Base-by-base conservation (phyloP, 1,140 invertebrate species). In the Nasonia vitripennis region DNA sequence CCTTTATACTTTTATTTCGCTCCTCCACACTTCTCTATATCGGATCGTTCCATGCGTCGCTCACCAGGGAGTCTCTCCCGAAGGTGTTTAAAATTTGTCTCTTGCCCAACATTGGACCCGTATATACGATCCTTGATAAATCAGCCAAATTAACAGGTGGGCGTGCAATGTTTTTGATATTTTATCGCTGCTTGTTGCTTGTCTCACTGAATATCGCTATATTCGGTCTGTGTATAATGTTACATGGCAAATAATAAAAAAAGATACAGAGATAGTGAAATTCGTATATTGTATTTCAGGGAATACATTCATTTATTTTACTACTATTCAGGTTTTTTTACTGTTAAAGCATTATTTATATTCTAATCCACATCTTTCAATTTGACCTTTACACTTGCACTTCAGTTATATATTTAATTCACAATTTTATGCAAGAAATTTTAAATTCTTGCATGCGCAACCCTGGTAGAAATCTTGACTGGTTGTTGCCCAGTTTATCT, bases 11-110 rank as follows among this genome's bases (percentile, higher is more conserved):
- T 62, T 62, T 62, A 62, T 62, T 17, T 20, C 55, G 20, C n/a
- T 80, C 6, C 78, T 80, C 31, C 55, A 31, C 31, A 14, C 37
- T 62, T 62, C 7, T 62, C 7, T 62, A 62, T 62, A 62, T 62
- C 55, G 7, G 48, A 23, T 85, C 45, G 82, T 74, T 20, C 48
- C 17, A 74, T 77, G 48, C 48, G 27, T 71, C 27, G 37, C 55
- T 27, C 79, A 23, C 55, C 62, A 12, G 75, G 85, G 62, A 83
- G 81, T 68, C 81, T 34, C 23, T 51, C 14, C 23, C 67, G 6
- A 10, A 86, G 86, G 82, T 78, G 67, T 86, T 86, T 79, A 48
- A 41, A 83, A 86, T 86, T 83, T 86, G 85, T 83, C 75, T 86
- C 80, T 81, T 67, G 23, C 55, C 6, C 55, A 62, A 62, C 55